Base-by-base conservation (phyloP, 1,140 invertebrate species). In the Vanessa atalanta region DNA sequence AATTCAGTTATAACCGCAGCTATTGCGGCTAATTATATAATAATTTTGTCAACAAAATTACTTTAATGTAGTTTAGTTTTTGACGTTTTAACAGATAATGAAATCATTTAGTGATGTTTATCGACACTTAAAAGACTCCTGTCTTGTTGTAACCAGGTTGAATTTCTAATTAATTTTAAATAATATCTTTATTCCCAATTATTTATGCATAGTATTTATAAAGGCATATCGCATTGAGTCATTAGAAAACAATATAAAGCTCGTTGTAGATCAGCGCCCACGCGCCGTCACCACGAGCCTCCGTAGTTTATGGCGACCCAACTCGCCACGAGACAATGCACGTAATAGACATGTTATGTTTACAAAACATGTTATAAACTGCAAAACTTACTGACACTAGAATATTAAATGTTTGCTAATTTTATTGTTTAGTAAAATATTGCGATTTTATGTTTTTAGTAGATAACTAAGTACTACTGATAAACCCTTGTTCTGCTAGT, bases 191-290 rank as follows among this genome's bases (percentile, higher is more conserved):
- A 57, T 57, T 57, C 14, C 31, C 6, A 61, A 37, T 61, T 61
- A 61, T 61, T 6, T 15, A 15, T 51, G 43, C 37, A 65, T 71
- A 71, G 50, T 64, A 64, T 70, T 53, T 71, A 65, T 37, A 64
- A 71, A 74, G 37, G 14, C 23, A 11, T 37, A 65, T 70, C 43
- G 50, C 69, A 71, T 71, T 89, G 84, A 89, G 89, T 86, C 85
- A 90, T 91, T 91, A 89, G 86, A 89, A 87, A 87, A 88, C 86
- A 90, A 83, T 85, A 88, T 86, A 80, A 81, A 76, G 80, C 79
- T 75, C 75, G 73, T 68, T 83, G 83, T 90, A 88, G 79, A 86
- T 90, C 88, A 88, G 65, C 67, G 65, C 89, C 88, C 80, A 91
- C 88, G 85, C 86, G 82, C 79, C 81, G 75, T 90, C 86, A 83